Evolutionary conservation across 2,113 vertebrate species (phyloP).

Genomic region (Phyllostomus discolor): DNA sequence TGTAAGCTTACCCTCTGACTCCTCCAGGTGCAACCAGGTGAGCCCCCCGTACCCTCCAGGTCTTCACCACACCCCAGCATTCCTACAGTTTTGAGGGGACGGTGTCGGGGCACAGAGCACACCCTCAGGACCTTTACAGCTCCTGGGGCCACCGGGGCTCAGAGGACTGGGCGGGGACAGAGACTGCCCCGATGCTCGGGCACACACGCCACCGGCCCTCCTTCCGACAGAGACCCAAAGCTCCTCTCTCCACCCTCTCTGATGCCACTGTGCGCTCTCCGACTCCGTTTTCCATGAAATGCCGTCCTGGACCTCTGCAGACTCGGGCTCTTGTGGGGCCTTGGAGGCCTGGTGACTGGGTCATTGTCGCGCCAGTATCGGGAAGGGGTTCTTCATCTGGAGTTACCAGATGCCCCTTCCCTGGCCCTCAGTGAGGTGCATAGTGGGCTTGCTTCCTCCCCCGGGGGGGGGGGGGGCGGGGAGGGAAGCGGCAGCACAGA

Average conservation of each 20-base stretch:
- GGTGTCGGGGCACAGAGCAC: background rate
- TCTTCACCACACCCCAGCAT: background rate
- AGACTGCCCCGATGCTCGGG: background rate
- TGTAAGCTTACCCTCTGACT: background rate
- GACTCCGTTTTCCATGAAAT: background rate
- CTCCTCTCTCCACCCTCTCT: background rate
- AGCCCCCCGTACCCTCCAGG: background rate
- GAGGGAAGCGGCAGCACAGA: no score
- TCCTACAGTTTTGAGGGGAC: background rate
- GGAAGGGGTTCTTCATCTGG: background rate
- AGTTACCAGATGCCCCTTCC: background rate
- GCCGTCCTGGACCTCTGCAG: background rate
- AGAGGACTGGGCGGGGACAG: background rate
- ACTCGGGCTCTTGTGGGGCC: background rate
- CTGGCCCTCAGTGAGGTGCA: background rate
- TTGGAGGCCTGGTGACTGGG: background rate
- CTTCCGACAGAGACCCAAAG: background rate
- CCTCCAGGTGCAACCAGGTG: background rate
- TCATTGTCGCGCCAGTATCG: background rate
- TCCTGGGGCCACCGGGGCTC: background rate
- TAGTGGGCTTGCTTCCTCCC: background rate
- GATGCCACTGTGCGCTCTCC: background rate
- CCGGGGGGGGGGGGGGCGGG: no score
- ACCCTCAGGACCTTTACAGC: background rate
- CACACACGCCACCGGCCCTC: background rate